These are phyloP conservation scores for Cryptocephalus primarius DNA, from an alignment of 2,888 invertebrate species.

Conservation along the genomic window DNA sequence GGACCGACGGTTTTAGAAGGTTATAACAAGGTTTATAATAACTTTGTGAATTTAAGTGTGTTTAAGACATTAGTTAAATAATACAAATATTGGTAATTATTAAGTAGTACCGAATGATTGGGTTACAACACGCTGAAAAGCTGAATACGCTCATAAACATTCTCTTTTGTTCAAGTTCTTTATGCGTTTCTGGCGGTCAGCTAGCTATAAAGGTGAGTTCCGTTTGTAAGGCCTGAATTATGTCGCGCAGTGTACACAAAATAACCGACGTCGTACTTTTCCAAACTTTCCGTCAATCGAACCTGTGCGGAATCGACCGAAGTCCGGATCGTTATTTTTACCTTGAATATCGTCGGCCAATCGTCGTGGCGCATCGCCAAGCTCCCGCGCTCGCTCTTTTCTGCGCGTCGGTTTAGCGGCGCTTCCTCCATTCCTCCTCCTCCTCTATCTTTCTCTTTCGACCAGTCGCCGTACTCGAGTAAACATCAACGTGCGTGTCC, in stretches of 20 bases:
- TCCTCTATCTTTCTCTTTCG: slow-evolving; percentile 8
- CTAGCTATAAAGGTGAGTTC: too few species aligned
- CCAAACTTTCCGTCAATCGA: slow-evolving; percentile 18
- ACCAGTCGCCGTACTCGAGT: slow-evolving; percentile 14
- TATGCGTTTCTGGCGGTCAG: too few species aligned
- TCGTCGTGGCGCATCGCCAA: slow-evolving; percentile 9
- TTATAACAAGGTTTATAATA: too few species aligned
- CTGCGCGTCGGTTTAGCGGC: slow-evolving; percentile 8
- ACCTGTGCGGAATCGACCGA: slow-evolving; percentile 12
- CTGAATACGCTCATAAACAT: too few species aligned
- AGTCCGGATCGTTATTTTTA: slow-evolving; percentile 14
- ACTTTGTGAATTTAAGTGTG: too few species aligned
- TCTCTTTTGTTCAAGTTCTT: too few species aligned
- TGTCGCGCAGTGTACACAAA: slow-evolving; percentile 2
- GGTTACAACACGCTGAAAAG: too few species aligned
- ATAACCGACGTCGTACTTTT: slow-evolving; percentile 4
- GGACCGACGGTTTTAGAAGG: too few species aligned
- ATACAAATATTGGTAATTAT: too few species aligned
- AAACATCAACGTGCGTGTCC: slow-evolving; percentile 18
- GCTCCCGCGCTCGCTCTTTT: slow-evolving; percentile 19
- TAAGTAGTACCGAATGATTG: too few species aligned
- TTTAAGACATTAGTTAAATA: too few species aligned
- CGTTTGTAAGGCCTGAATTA: too few species aligned
- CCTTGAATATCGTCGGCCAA: slow-evolving; percentile 21
- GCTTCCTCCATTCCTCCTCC: slow-evolving; percentile 7